A percentile compares a stretch with the other conserved stretches of the same genome.
Evolutionary conservation across 2,113 vertebrate genomes (phyloP).

Genomic region (Catharus minimus): DNA sequence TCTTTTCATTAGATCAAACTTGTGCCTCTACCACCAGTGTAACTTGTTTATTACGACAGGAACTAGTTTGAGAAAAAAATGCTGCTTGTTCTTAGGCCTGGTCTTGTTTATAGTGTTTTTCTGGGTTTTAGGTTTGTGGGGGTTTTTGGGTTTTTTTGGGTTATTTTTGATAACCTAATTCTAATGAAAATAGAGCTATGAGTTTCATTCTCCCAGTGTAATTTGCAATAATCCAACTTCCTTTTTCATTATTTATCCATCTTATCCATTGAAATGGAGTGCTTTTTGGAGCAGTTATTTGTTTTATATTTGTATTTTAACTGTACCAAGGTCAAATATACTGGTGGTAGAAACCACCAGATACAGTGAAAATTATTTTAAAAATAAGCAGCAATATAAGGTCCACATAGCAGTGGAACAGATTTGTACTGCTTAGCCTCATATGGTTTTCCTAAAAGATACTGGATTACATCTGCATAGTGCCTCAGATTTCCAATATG

Average conservation of each 20-base stretch:
- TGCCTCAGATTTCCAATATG: background rate
- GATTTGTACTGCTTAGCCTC: background rate
- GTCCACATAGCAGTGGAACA: background rate
- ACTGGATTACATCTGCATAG: background rate
- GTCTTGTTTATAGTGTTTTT: background rate
- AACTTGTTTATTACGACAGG: background rate
- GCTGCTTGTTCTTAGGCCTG: background rate
- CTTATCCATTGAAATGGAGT: background rate
- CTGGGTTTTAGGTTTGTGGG: too few species aligned
- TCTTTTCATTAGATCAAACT: background rate
- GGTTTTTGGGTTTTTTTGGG: background rate
- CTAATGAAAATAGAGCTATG: background rate
- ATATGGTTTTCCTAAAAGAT: background rate
- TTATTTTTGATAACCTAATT: background rate
- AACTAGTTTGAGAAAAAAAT: background rate
- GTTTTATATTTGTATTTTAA: background rate
- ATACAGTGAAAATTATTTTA: background rate
- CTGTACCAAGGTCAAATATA: background rate
- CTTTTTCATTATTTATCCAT: background rate
- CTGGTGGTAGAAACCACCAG: background rate
- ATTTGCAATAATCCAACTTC: background rate
- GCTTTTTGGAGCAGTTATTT: background rate
- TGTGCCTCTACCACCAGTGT: background rate
- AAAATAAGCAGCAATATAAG: background rate
- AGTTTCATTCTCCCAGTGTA: background rate